Evolutionary conservation across 2,888 invertebrate species (phyloP).

Genomic region (Drosophila sordidapex): DNA sequence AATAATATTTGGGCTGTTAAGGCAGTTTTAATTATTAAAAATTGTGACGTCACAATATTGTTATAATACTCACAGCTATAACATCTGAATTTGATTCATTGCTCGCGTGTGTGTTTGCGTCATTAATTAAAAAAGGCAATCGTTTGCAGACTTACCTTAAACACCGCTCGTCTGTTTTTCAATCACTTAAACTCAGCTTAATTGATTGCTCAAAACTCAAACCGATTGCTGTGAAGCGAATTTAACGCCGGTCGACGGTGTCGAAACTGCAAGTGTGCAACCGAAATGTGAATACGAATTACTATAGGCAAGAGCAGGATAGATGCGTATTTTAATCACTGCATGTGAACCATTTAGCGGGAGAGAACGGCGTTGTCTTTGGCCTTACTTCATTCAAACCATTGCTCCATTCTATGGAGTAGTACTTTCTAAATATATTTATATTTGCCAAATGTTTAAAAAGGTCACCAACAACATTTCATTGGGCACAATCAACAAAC

Average conservation of each 20-base stretch:
- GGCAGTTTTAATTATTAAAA: neutral
- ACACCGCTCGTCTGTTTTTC: conserved; percentile 32
- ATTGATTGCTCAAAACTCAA: conserved; percentile 17
- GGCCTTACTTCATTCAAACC: conserved; percentile 3
- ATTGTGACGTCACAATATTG: conserved; percentile 14
- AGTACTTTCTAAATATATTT: conserved; percentile 11
- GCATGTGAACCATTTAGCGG: conserved; percentile 14
- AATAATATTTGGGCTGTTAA: neutral
- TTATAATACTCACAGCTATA: neutral
- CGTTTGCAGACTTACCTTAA: conserved; percentile 49
- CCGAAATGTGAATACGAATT: conserved; percentile 12
- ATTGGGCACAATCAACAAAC: conserved; percentile 4
- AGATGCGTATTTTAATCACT: conserved; percentile 37
- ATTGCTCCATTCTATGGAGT: neutral
- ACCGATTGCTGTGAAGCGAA: conserved; percentile 4
- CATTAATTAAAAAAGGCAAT: conserved; percentile 31
- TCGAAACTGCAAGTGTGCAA: conserved; percentile 29
- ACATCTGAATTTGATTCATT: conserved; percentile 1
- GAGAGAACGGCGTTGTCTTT: conserved; percentile 1
- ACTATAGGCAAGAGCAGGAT: conserved; percentile 29
- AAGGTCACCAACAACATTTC: conserved; percentile 10
- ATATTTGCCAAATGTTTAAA: conserved; percentile 10
- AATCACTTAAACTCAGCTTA: conserved; percentile 19
- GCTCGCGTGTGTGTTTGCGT: conserved; percentile 14
- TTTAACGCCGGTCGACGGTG: conserved; percentile 34